A percentile compares a stretch with the other conserved stretches of the same genome.
Conservation (phyloP, 1,140 invertebrate species). For the Tetramorium alpestre region DNA sequence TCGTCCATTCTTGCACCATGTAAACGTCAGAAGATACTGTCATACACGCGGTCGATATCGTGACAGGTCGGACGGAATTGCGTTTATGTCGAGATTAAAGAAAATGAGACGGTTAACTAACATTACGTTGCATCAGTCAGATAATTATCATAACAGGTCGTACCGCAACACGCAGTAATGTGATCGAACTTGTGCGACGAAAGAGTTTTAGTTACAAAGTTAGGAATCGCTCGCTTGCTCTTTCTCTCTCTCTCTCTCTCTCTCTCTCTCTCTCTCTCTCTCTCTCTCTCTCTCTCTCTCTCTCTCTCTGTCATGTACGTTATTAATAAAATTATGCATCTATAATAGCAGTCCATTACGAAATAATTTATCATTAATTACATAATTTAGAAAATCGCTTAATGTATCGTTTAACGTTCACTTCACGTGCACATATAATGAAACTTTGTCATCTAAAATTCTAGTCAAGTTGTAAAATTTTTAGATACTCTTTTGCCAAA, state of each 20-base stretch:
- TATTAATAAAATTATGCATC: not conserved
- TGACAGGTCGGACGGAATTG: not conserved
- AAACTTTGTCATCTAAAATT: not conserved
- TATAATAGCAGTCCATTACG: not conserved
- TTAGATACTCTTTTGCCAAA: not conserved
- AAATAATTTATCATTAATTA: not conserved
- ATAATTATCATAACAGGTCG: constrained; percentile 33
- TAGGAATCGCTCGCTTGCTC: not conserved
- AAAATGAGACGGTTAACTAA: not conserved
- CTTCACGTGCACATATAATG: not conserved
- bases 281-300: not conserved
- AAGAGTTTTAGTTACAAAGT: constrained; percentile 5
- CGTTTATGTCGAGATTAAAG: constrained; percentile 19
- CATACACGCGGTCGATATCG: not conserved
- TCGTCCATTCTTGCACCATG: not conserved
- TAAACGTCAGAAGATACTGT: constrained; percentile 18
- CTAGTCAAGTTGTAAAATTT: not conserved
- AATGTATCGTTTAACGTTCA: not conserved
- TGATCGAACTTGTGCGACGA: not conserved
- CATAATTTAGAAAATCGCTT: not conserved
- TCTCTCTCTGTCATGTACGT: not conserved
- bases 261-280: not conserved
- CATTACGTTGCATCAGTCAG: not conserved
- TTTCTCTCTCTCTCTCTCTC: no score
- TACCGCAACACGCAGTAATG: not conserved